phyloP scores from a whole-genome alignment of 2,888 invertebrate species.

The Heliconius charithonia region DNA sequence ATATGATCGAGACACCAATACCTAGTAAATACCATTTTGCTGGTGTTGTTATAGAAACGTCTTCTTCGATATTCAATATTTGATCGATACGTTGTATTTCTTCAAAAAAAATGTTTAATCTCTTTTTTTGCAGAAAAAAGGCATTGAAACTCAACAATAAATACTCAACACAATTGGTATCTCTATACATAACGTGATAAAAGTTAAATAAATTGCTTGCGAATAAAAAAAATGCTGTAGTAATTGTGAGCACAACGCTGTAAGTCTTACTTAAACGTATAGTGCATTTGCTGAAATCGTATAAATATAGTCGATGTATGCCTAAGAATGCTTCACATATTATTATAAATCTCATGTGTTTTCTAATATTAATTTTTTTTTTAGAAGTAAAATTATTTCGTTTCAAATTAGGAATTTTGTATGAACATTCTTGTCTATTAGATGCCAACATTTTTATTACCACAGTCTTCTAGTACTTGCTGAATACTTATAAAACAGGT shows the following conservation, averaged over 20 bases:
- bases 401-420: not conserved
- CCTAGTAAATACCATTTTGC: constrained; percentile 48
- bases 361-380: not conserved
- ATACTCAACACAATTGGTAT: constrained; percentile 56
- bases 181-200: constrained; percentile 55
- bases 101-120: constrained; percentile 55
- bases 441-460: not conserved
- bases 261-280: not conserved
- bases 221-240: not conserved
- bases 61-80: constrained; percentile 58
- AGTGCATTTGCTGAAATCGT: constrained; percentile 17
- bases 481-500: not conserved
- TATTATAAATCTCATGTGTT: constrained; percentile 1
- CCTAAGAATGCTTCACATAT: constrained; percentile 16
- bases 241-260: not conserved
- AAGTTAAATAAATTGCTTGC: constrained; percentile 37
- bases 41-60: constrained; percentile 52
- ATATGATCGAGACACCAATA: constrained; percentile 49
- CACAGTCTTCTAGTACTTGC: not conserved
- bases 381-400: not conserved
- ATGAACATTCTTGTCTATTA: not conserved
- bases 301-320: constrained; percentile 24
- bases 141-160: constrained; percentile 54
- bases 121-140: constrained; percentile 53
- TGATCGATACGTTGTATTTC: constrained; percentile 60